Base-by-base conservation (phyloP, 2,888 invertebrate species). In the Drosophila siamana region DNA sequence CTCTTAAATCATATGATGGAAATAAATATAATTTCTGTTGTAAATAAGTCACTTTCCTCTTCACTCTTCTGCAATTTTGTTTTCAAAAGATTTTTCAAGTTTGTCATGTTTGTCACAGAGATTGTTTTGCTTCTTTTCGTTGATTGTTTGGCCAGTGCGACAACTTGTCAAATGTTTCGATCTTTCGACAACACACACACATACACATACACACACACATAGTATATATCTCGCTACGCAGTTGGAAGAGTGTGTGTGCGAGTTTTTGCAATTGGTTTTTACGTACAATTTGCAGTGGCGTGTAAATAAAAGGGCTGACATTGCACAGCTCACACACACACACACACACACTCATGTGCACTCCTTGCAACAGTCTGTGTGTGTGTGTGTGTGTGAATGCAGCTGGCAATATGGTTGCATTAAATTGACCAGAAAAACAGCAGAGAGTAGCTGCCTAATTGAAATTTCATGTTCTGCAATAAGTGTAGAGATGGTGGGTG, bases 381-480 rank as follows among this genome's bases (percentile, higher is more conserved):
- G 48, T 41, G 60, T 13, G 47, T 16, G 33, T 24, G 30, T 43
- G 44, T 41, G 38, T 48, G 13, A 36, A 57, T 62, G 30, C 54
- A 54, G 41, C 61, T 69, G 73, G 54, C 76, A 74, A 80, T 82
- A 72, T 76, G 85, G 83, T 74, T 75, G 85, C 77, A 88, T 80
- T 86, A 74, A 86, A 88, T 86, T 86, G 88, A 88, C 79, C 86
- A 86, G 86, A 86, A 88, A 83, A 88, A 86, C 74, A 84, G 86
- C 70, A 78, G 62, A 74, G 74, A 76, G 81, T 75, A 78, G 74
- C 57, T 64, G 86, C 84, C 89, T 90, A 90, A 90, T 90, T 90
- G 90, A 88, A 86, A 88, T 90, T 88, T 88, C 90, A 88, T 90
- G 90, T 90, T 87, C 63, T 66, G 71, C 74, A 79, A 86, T 84